Base-by-base conservation (phyloP, 2,888 invertebrate genomes). In the Myopa testacea region DNA sequence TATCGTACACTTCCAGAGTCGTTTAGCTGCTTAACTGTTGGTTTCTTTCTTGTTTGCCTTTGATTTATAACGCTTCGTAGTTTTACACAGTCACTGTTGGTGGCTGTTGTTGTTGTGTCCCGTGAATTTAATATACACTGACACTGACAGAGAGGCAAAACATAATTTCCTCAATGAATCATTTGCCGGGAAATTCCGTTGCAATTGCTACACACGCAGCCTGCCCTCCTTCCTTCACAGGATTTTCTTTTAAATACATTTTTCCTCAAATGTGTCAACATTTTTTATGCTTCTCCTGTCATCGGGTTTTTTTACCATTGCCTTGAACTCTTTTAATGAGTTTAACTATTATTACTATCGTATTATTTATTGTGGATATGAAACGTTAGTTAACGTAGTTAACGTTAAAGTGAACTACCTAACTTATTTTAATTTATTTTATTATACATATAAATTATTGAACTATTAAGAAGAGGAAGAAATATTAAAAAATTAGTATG, bases 61-160 rank as follows among this genome's bases (percentile, higher is more conserved):
- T 67, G 67, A 67, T 67, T 67, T 67, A 67, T 67, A 34, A 34
- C 67, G 34, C 67, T 40, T 38, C 34, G n/a, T 67, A 67, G 40
- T 14, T 38, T 34, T 16, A 40, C 12, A 65, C 37, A 65, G 26
- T 67, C n/a, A 16, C 34, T 67, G 37, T n/a, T n/a, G n/a, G n/a
- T n/a, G n/a, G n/a, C 34, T 67, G 40, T n/a, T 67, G 63, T 63
- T n/a, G 4, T 19, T 37, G 63, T 63, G 26, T 63, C 26, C 26
- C 34, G 7, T 38, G 37, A 16, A n/a, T 38, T 38, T 14, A 4
- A 16, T n/a, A 8, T 55, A 55, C 14, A 8, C 55, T 16, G 16
- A 55, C 55, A 16, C 55, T 67, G 16, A n/a, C 26, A 50, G 8
- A 50, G 3, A 50, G 14, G 16, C n/a, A 14, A 16, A n/a, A 16